Conservation (phyloP, 2,113 vertebrate species). For the Ammodytes dubius region DNA sequence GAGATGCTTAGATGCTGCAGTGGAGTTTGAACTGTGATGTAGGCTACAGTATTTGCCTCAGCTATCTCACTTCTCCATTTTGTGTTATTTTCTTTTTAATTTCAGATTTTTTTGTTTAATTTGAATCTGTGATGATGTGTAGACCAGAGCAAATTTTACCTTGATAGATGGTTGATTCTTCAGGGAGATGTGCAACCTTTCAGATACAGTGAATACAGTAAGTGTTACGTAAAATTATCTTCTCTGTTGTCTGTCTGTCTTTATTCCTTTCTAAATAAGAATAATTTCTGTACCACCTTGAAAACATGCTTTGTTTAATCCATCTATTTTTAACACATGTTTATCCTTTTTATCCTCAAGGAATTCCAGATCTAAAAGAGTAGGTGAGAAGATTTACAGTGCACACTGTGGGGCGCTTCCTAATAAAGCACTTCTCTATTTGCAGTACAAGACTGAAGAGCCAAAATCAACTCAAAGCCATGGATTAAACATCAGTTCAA, state of each 20-base stretch:
- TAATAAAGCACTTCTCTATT: background rate
- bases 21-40: slow-evolving; percentile 7
- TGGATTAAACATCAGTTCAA: background rate
- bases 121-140: background rate
- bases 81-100: background rate
- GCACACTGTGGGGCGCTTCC: background rate
- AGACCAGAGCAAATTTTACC: background rate
- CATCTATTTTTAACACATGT: slow-evolving; percentile 37
- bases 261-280: background rate
- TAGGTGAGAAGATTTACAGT: slow-evolving; percentile 38
- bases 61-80: slow-evolving; percentile 59
- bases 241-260: background rate
- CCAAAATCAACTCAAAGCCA: background rate
- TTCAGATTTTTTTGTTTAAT: background rate
- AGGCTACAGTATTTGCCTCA: background rate
- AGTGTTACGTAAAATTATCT: background rate
- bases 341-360: slow-evolving; percentile 50
- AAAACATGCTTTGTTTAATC: slow-evolving; percentile 3
- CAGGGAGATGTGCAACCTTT: slow-evolving; percentile 5
- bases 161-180: background rate
- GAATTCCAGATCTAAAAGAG: slow-evolving; percentile 55
- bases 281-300: background rate
- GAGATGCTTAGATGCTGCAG: slow-evolving; percentile 47
- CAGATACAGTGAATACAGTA: background rate
- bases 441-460: background rate